These are phyloP conservation scores for Frankliniella intonsa DNA, from an alignment of 2,888 invertebrate genomes.

Conservation along the genomic window DNA sequence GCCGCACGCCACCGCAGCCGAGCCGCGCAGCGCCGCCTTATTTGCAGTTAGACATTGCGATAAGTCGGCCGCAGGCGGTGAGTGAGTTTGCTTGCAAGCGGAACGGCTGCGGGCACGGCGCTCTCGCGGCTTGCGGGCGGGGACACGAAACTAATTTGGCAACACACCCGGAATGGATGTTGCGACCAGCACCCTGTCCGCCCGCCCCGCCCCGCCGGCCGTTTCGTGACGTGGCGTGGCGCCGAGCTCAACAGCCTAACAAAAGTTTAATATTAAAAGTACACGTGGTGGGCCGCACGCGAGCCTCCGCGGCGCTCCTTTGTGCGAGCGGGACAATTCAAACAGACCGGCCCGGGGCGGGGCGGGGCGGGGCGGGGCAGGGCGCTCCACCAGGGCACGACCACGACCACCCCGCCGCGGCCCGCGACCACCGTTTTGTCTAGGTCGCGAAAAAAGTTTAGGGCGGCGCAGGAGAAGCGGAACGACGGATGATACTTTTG, in stretches of 20 bases:
- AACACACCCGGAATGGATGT: neutral
- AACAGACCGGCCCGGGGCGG: no score
- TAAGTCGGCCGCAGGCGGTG: neutral
- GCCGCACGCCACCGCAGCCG: no score
- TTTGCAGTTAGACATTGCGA: neutral
- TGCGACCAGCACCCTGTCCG: neutral
- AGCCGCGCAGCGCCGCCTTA: neutral
- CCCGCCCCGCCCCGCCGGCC: neutral
- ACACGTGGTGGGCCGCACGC: neutral
- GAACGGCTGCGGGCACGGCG: neutral
- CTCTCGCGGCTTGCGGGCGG: neutral
- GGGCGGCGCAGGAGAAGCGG: no score
- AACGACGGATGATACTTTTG: no score
- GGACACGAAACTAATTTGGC: neutral
- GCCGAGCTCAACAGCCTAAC: neutral
- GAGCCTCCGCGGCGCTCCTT: neutral
- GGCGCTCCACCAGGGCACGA: no score
- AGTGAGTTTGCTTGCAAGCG: neutral
- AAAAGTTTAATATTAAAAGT: slow-evolving; percentile 11
- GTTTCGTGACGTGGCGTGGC: neutral
- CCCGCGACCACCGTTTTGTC: no score
- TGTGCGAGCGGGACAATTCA: neutral
- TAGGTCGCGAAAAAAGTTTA: no score
- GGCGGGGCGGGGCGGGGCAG: no score
- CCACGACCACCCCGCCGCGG: no score